Evolutionary conservation across 2,797 vertebrate genomes (phyloP).

Genomic region (Mycteria americana): DNA sequence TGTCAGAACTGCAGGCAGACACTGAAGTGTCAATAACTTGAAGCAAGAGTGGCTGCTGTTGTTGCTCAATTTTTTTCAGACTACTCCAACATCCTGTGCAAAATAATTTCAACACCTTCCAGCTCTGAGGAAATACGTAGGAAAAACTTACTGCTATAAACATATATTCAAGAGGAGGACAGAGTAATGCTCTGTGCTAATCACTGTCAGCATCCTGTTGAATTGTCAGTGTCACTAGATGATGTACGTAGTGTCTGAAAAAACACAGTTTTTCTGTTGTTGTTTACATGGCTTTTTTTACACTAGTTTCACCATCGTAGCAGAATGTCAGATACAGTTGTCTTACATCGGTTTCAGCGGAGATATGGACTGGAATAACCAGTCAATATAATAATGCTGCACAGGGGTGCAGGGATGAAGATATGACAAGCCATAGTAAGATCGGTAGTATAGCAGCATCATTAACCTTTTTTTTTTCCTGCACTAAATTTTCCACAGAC

Average conservation of each 20-base stretch:
- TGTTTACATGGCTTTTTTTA: not conserved
- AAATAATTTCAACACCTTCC: slow-evolving; percentile 5
- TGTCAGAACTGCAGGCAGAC: not conserved
- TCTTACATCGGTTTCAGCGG: not conserved
- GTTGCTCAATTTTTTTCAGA: not conserved
- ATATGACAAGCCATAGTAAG: not conserved
- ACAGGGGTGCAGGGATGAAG: not conserved
- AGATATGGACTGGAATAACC: not conserved
- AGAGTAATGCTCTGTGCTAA: not conserved
- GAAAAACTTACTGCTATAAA: not conserved
- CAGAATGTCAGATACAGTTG: not conserved
- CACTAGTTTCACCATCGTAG: not conserved
- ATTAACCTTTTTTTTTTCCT: not conserved
- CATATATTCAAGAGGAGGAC: not conserved
- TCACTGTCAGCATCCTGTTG: not conserved
- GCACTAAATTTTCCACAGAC: slow-evolving; percentile 45
- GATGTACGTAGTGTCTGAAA: not conserved
- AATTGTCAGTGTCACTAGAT: not conserved
- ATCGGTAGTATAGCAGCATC: not conserved
- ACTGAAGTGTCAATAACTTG: not conserved
- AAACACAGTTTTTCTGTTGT: not conserved
- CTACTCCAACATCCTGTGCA: not conserved
- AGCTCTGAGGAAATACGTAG: not conserved
- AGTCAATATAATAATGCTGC: not conserved
- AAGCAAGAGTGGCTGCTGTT: not conserved